A percentile compares a stretch with the other conserved stretches of the same genome.
These are phyloP conservation scores for Menidia beryllina DNA, from an alignment of 2,113 vertebrate genomes.

Conservation along the genomic window DNA sequence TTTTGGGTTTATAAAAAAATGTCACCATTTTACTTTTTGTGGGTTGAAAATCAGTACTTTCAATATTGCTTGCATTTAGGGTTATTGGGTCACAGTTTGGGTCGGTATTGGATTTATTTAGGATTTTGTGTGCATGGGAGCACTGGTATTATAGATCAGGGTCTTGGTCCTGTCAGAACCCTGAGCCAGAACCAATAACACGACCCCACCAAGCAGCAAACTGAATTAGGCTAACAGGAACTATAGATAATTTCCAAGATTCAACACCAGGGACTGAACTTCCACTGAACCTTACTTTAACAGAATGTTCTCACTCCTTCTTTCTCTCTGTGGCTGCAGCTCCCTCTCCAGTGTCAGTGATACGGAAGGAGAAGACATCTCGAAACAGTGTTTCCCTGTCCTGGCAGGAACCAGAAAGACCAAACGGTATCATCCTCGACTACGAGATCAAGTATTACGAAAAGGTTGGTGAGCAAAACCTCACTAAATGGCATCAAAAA, in stretches of 20 bases:
- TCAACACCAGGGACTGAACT: slow-evolving; percentile 72
- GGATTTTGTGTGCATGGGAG: neutral
- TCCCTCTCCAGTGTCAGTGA: slow-evolving; percentile 91
- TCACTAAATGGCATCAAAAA: neutral
- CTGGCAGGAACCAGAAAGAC: slow-evolving; percentile 95
- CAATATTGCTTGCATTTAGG: too few species aligned
- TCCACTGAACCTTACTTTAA: slow-evolving; percentile 69
- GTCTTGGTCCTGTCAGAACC: slow-evolving; percentile 12
- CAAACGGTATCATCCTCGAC: slow-evolving; percentile 98
- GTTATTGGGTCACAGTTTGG: neutral
- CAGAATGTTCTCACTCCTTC: slow-evolving; percentile 27
- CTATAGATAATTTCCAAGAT: slow-evolving; percentile 69
- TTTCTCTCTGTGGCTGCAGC: slow-evolving; percentile 76
- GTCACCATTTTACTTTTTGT: neutral
- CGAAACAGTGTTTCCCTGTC: slow-evolving; percentile 94
- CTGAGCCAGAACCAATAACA: slow-evolving; percentile 28
- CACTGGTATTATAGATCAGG: slow-evolving; percentile 8
- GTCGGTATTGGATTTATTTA: neutral
- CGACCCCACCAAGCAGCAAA: slow-evolving; percentile 62
- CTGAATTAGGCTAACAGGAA: slow-evolving; percentile 73
- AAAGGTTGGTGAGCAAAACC: slow-evolving; percentile 87
- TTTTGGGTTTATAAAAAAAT: too few species aligned
- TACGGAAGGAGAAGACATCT: slow-evolving; percentile 94
- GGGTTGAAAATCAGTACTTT: neutral
- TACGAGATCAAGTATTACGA: slow-evolving; percentile 99